These are phyloP conservation scores for Telenomus remus DNA, from an alignment of 1,140 invertebrate genomes.

Conservation along the genomic window DNA sequence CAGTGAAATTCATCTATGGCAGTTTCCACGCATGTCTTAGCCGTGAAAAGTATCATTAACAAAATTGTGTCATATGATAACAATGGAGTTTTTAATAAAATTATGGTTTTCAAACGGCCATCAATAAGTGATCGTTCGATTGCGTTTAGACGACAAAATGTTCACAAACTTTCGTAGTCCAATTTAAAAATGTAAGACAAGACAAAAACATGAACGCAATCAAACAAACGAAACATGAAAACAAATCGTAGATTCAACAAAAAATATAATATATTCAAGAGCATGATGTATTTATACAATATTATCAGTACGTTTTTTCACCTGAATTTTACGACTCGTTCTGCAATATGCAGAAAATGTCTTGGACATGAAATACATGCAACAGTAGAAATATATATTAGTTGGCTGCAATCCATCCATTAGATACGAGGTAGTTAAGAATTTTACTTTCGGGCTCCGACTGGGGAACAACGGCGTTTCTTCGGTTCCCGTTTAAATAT, in stretches of 20 bases:
- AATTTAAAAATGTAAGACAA: slow-evolving; percentile 26
- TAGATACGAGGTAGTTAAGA: slow-evolving; percentile 73
- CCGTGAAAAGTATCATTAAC: slow-evolving; percentile 7
- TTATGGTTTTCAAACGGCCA: background rate
- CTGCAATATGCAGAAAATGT: slow-evolving; percentile 64
- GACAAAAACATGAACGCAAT: slow-evolving; percentile 1
- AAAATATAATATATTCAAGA: slow-evolving; percentile 14
- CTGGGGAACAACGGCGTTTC: slow-evolving; percentile 68
- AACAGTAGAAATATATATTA: slow-evolving; percentile 61
- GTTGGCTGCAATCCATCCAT: slow-evolving; percentile 74
- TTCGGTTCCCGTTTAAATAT: slow-evolving; percentile 73
- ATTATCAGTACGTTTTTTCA: slow-evolving; percentile 41
- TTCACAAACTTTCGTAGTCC: slow-evolving; percentile 17
- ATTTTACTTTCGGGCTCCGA: slow-evolving; percentile 75
- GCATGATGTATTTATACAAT: slow-evolving; percentile 26
- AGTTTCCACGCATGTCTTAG: slow-evolving; percentile 42
- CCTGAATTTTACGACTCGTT: slow-evolving; percentile 59
- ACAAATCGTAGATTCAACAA: slow-evolving; percentile 8
- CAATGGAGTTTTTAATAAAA: too few species aligned
- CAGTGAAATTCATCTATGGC: slow-evolving; percentile 33
- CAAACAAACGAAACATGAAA: slow-evolving; percentile 17
- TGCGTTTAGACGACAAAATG: too few species aligned
- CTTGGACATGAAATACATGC: slow-evolving; percentile 64
- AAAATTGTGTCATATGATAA: background rate
- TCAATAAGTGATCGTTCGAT: background rate